Percentiles rank a stretch among this genome's conserved stretches.
phyloP scores from a whole-genome alignment of 92 coral and sea anemone species.

The Diadumene lineata region DNA sequence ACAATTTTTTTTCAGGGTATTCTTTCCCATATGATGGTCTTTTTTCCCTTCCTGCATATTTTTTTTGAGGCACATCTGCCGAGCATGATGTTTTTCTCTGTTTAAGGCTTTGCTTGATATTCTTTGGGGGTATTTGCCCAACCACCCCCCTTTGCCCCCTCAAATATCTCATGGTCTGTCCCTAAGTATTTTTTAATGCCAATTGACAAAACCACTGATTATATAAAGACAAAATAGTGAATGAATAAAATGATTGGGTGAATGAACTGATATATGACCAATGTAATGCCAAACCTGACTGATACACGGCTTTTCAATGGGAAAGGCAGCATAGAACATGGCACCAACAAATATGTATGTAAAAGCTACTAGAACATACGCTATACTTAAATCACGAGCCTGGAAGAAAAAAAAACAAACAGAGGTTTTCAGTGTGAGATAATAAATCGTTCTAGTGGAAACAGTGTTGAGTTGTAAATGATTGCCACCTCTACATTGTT shows the following conservation, averaged over 20 bases:
- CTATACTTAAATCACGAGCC: constrained; percentile 93
- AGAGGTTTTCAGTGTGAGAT: not conserved
- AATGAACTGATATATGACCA: too few species aligned
- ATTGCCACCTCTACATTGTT: too few species aligned
- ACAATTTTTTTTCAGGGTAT: too few species aligned
- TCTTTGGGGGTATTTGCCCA: not conserved
- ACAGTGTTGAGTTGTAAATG: not conserved
- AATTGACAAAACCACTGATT: not conserved
- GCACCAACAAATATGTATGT: constrained; percentile 83
- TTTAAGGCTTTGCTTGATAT: too few species aligned
- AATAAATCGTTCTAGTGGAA: not conserved
- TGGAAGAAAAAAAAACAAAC: constrained; percentile 31
- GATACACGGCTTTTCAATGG: constrained; percentile 83
- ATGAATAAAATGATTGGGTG: not conserved
- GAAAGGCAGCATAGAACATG: constrained; percentile 82
- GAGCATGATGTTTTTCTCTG: too few species aligned
- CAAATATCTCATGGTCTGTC: too few species aligned
- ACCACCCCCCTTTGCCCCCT: not conserved
- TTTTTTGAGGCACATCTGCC: too few species aligned
- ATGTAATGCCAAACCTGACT: constrained; percentile 64
- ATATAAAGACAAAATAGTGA: not conserved
- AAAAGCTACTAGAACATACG: constrained; percentile 77
- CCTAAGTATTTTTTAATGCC: not conserved
- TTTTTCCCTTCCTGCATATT: too few species aligned
- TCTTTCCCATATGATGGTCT: too few species aligned